These are phyloP conservation scores for Philereme transversata DNA, from an alignment of 2,888 invertebrate genomes.

Conservation along the genomic window DNA sequence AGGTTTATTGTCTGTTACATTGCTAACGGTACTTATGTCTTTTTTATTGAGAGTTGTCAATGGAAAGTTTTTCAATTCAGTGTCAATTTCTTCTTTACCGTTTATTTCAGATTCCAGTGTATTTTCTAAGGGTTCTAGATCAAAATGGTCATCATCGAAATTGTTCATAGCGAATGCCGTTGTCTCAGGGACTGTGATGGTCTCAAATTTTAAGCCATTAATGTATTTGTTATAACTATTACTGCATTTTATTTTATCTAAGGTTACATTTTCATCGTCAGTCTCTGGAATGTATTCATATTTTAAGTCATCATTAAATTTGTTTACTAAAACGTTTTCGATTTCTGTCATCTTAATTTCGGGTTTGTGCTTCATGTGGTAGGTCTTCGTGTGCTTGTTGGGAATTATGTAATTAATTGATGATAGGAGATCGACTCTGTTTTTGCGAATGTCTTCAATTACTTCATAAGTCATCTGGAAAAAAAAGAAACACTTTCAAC, in stretches of 20 bases:
- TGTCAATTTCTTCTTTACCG: neutral
- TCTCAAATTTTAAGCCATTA: neutral
- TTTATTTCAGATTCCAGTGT: slow-evolving; percentile 8
- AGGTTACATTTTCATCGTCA: slow-evolving; percentile 31
- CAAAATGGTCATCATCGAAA: slow-evolving; percentile 19
- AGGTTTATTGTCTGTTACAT: neutral
- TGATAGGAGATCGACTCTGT: slow-evolving; percentile 47
- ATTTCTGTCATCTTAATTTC: slow-evolving; percentile 28
- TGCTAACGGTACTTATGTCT: neutral
- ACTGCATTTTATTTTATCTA: slow-evolving; percentile 13
- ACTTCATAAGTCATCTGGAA: slow-evolving; percentile 58
- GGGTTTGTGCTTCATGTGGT: slow-evolving; percentile 33
- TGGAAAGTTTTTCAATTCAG: slow-evolving; percentile 8
- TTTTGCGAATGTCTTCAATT: slow-evolving; percentile 56
- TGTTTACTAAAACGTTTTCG: slow-evolving; percentile 25
- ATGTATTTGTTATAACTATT: neutral
- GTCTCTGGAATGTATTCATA: slow-evolving; percentile 25
- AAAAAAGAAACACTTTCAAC: neutral
- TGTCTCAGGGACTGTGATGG: neutral
- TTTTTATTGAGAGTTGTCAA: slow-evolving; percentile 2
- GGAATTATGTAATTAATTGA: slow-evolving; percentile 44
- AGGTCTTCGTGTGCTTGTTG: slow-evolving; percentile 48
- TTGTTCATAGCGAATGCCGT: slow-evolving; percentile 2
- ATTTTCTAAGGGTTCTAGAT: slow-evolving; percentile 11
- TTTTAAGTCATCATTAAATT: slow-evolving; percentile 15